Base-by-base conservation (phyloP, 1,140 invertebrate genomes). In the Drosophila pruinosa region DNA sequence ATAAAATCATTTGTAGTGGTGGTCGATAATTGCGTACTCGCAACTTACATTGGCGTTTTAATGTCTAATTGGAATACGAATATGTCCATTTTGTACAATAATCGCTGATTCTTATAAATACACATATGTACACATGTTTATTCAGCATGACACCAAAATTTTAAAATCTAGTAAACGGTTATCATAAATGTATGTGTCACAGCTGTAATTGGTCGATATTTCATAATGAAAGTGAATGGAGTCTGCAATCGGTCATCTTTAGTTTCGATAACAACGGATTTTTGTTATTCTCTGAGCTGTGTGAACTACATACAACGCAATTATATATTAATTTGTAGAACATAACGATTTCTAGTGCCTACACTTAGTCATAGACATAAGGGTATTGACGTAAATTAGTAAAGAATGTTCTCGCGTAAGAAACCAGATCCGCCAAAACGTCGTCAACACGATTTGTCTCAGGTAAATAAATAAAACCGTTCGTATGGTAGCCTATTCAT, bases 321-420 rank as follows among this genome's bases (percentile, higher is more conserved):
- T 74, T 74, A 19, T 52, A 17, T 19, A 24, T 43, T 71, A 52
- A 43, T 41, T 50, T 57, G 31, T 12, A n/a, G 31, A 52, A 21
- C 19, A 50, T 50, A 24, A 39, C 12, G 15, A 48, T 52, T 53
- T 59, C 28, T 2, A 45, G 54, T 15, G 15, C n/a, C 22, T 28
- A 48, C 4, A 21, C 0, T 45, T 4, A 22, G 15, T 4, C 10
- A 64, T 41, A 47, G 43, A 28, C 19, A 26, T 52, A 47, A 34
- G 8, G 10, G 31, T 17, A 63, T 57, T 58, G 6, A 7, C 7
- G 2, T n/a, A 31, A 39, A 24, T 50, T 41, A 67, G 26, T 24
- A 4, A 6, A 61, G 6, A 24, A 93, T 93, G 93, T 93, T 93
- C 75, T 75, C 88, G 4, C 92, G 92, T 65, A 93, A 92, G 68